Conservation (phyloP, 2,888 invertebrate species). For the Mythimna albipuncta region DNA sequence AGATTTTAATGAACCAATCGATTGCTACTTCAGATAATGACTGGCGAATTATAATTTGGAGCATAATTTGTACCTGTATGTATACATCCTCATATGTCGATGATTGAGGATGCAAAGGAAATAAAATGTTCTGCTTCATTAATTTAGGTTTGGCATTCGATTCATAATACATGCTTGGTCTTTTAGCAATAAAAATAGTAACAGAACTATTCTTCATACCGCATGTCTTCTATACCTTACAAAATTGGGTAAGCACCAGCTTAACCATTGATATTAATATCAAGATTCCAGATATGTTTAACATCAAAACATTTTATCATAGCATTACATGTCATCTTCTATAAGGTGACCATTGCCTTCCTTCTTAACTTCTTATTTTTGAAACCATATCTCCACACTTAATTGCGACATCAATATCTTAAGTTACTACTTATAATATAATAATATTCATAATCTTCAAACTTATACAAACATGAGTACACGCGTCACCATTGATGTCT, state of each 20-base stretch:
- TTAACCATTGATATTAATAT: too few relatives aligned
- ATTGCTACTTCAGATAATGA: slow-evolving; percentile 46
- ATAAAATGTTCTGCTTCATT: slow-evolving; percentile 13
- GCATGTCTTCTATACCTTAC: too few relatives aligned
- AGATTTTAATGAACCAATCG: slow-evolving; percentile 55
- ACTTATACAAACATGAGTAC: slow-evolving; percentile 40
- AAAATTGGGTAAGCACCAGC: too few relatives aligned
- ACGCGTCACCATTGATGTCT: slow-evolving; percentile 47
- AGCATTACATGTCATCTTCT: background rate
- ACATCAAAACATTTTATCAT: background rate
- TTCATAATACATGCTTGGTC: too few relatives aligned
- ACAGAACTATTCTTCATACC: too few relatives aligned
- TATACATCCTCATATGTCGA: slow-evolving; percentile 9
- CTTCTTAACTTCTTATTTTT: slow-evolving; percentile 16
- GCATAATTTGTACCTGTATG: slow-evolving; percentile 26
- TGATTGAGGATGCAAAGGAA: slow-evolving; percentile 18
- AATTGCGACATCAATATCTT: slow-evolving; percentile 28
- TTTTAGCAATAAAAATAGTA: too few relatives aligned
- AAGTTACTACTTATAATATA: slow-evolving; percentile 4
- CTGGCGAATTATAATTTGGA: slow-evolving; percentile 35
- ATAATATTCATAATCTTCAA: slow-evolving; percentile 29
- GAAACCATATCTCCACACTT: slow-evolving; percentile 13
- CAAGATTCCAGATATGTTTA: background rate
- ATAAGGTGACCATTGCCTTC: slow-evolving; percentile 4
- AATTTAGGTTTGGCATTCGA: slow-evolving; percentile 4